A percentile compares a stretch with the other conserved stretches of the same genome.
Conservation (phyloP, 2,113 vertebrate genomes). For the Indicator indicator region DNA sequence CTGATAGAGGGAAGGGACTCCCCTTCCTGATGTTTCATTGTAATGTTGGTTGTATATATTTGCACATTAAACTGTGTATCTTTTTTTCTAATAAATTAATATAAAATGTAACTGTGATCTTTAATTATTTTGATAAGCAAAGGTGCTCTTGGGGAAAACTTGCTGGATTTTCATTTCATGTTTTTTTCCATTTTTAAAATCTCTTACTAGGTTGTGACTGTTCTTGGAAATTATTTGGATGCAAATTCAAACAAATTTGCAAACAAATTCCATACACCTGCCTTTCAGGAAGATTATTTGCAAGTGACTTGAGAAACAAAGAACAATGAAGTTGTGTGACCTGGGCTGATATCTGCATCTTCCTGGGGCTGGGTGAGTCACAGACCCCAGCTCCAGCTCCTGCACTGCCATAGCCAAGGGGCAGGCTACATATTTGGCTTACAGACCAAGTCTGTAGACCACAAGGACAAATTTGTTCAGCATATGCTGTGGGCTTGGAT, state of each 20-base stretch:
- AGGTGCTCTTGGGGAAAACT: background rate
- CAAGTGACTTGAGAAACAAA: background rate
- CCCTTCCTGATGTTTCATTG: slow-evolving; percentile 43
- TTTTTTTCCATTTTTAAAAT: background rate
- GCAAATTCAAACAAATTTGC: background rate
- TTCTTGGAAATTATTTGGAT: background rate
- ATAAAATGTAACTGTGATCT: slow-evolving; percentile 27
- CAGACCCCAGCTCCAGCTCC: background rate
- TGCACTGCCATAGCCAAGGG: background rate
- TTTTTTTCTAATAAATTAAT: slow-evolving; percentile 73
- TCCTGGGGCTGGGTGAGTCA: background rate
- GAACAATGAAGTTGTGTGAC: fast-evolving
- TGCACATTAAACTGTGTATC: slow-evolving; percentile 66
- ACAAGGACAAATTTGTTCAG: background rate
- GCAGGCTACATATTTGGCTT: background rate
- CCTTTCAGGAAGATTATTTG: background rate
- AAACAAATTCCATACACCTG: background rate
- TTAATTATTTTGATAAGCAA: background rate
- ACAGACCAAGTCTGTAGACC: fast-evolving
- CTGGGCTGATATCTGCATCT: background rate
- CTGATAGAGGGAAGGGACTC: slow-evolving; percentile 28
- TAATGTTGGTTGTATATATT: slow-evolving; percentile 73
- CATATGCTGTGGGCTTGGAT: background rate
- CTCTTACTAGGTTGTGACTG: background rate
- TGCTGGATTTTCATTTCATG: background rate